A percentile compares a stretch with the other conserved stretches of the same genome.
These are phyloP conservation scores for Catagonus wagneri DNA, from an alignment of 2,113 vertebrate genomes.

Conservation along the genomic window DNA sequence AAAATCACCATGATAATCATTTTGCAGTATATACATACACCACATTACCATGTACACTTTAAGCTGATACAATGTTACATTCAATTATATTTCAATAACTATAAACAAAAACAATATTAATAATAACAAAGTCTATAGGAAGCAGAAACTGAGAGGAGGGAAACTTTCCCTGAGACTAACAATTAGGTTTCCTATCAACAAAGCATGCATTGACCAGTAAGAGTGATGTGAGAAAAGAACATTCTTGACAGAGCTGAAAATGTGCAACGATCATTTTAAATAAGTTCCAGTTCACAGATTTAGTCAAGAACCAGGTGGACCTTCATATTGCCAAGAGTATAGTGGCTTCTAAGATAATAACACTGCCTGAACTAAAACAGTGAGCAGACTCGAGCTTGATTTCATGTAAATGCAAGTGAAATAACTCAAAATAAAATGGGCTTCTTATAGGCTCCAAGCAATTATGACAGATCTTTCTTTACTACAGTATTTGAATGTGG, in stretches of 20 bases:
- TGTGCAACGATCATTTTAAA: neutral
- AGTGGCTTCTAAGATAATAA: neutral
- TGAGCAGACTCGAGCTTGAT: neutral
- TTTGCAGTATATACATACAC: neutral
- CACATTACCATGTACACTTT: neutral
- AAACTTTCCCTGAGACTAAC: neutral
- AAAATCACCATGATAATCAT: neutral
- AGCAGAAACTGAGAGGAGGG: fast-evolving
- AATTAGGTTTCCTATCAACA: neutral
- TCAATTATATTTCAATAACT: constrained; percentile 9
- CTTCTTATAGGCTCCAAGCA: neutral
- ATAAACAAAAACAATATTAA: neutral
- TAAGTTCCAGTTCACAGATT: neutral
- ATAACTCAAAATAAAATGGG: constrained; percentile 30
- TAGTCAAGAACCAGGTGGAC: neutral
- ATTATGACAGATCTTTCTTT: neutral
- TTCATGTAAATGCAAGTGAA: neutral
- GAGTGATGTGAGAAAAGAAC: neutral
- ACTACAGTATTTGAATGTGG: neutral
- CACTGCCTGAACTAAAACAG: neutral
- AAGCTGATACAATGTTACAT: neutral
- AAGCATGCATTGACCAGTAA: neutral
- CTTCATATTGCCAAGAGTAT: neutral
- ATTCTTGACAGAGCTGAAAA: neutral
- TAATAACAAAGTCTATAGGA: neutral